Conservation (phyloP, 2,113 vertebrate genomes). For the Condylura cristata region DNA sequence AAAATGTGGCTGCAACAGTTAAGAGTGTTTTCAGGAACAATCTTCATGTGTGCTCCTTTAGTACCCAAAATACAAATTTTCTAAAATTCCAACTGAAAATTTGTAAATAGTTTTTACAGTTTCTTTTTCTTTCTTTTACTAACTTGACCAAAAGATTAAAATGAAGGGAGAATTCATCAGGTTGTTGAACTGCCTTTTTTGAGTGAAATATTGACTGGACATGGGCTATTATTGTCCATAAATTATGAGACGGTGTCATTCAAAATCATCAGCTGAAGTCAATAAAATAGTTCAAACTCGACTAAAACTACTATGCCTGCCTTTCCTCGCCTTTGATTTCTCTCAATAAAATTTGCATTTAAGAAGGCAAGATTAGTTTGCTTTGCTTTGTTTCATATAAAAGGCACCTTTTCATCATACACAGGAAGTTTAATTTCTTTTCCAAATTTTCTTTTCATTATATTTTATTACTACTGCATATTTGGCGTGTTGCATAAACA, state of each 20-base stretch:
- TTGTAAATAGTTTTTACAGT: background rate
- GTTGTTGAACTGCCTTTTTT: background rate
- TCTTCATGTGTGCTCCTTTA: background rate
- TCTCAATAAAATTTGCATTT: slow-evolving; percentile 54
- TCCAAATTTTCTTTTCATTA: slow-evolving; percentile 25
- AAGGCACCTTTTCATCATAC: background rate
- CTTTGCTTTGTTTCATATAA: background rate
- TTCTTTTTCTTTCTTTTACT: slow-evolving; percentile 25
- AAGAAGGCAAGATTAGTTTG: slow-evolving; percentile 12
- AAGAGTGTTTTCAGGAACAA: background rate
- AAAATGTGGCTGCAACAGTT: background rate
- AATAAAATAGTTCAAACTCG: slow-evolving; percentile 23
- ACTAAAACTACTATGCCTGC: background rate
- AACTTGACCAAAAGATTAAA: background rate
- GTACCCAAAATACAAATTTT: background rate
- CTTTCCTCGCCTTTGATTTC: slow-evolving; percentile 40
- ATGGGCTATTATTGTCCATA: background rate
- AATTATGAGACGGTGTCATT: background rate
- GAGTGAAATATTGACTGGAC: background rate
- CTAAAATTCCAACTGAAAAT: background rate
- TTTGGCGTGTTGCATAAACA: slow-evolving; percentile 20
- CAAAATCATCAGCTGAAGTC: slow-evolving; percentile 29
- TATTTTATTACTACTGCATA: background rate
- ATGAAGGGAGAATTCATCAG: background rate
- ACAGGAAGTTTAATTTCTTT: slow-evolving; percentile 9